Evolutionary conservation across 2,113 vertebrate species (phyloP).

Genomic region (Chloebia gouldiae): DNA sequence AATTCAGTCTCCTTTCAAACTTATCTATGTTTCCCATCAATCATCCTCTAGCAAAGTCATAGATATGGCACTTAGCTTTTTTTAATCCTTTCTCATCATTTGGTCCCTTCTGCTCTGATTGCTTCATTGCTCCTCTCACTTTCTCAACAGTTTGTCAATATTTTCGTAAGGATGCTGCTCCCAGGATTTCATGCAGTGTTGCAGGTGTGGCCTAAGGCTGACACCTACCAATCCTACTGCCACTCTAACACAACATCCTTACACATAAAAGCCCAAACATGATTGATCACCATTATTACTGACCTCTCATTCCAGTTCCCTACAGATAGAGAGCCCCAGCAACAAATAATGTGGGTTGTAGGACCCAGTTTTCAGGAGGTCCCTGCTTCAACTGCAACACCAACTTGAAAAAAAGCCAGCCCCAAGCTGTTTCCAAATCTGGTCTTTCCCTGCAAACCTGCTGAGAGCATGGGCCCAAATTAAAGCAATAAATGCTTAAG

Average conservation of each 20-base stretch:
- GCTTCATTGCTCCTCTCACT: conserved; percentile 34
- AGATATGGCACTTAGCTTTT: conserved; percentile 36
- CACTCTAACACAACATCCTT: not conserved
- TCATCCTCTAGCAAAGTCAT: conserved; percentile 26
- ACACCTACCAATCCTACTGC: not conserved
- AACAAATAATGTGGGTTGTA: not conserved
- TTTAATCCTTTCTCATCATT: conserved; percentile 55
- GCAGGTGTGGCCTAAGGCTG: not conserved
- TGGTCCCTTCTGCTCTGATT: conserved; percentile 28
- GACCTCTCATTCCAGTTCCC: not conserved
- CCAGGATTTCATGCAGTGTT: not conserved
- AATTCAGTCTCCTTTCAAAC: conserved; percentile 37
- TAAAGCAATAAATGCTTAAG: not conserved
- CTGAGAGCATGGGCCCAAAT: not conserved
- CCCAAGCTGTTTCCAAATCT: not conserved
- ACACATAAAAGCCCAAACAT: not conserved
- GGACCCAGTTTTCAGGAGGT: not conserved
- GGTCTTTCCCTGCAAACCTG: not conserved
- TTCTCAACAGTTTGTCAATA: conserved; percentile 46
- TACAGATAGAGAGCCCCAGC: not conserved
- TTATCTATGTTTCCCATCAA: conserved; percentile 37
- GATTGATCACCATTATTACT: not conserved
- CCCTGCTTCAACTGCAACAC: not conserved
- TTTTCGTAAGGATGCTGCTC: not conserved
- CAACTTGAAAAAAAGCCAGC: not conserved